Conservation (phyloP, 2,113 vertebrate species). For the Sisor rabdophorus region DNA sequence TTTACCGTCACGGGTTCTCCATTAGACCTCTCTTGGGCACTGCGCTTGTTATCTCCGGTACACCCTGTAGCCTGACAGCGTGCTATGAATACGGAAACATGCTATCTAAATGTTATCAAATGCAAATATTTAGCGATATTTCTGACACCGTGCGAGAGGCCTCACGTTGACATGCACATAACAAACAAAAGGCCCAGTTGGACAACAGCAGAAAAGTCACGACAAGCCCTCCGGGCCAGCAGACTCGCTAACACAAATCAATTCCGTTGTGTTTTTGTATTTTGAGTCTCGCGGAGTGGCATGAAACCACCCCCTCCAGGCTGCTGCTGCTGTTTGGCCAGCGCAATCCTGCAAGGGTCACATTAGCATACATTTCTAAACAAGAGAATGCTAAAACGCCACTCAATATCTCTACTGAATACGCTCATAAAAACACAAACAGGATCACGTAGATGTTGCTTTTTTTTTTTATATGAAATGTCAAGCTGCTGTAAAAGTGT, state of each 20-base stretch:
- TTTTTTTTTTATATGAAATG: constrained; percentile 5
- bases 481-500: constrained; percentile 20
- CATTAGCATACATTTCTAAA: constrained; percentile 58
- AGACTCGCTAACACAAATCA: constrained; percentile 47
- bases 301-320: constrained; percentile 40
- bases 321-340: constrained; percentile 53
- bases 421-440: background rate
- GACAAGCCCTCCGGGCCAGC: constrained; percentile 42
- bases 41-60: constrained; percentile 26
- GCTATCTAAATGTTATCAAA: constrained; percentile 54
- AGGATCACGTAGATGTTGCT: background rate
- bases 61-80: constrained; percentile 5
- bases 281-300: constrained; percentile 44
- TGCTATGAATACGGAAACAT: constrained; percentile 44
- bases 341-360: constrained; percentile 58
- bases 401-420: constrained; percentile 16
- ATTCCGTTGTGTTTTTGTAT: constrained; percentile 48
- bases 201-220: constrained; percentile 49
- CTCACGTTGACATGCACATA: constrained; percentile 49
- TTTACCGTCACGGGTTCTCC: background rate
- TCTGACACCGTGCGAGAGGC: constrained; percentile 40
- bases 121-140: constrained; percentile 53
- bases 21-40: background rate
- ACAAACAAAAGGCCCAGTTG: constrained; percentile 44
- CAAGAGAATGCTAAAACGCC: constrained; percentile 37